These are phyloP conservation scores for Centruroides vittatus DNA, from an alignment of 1,140 invertebrate genomes.

Conservation along the genomic window DNA sequence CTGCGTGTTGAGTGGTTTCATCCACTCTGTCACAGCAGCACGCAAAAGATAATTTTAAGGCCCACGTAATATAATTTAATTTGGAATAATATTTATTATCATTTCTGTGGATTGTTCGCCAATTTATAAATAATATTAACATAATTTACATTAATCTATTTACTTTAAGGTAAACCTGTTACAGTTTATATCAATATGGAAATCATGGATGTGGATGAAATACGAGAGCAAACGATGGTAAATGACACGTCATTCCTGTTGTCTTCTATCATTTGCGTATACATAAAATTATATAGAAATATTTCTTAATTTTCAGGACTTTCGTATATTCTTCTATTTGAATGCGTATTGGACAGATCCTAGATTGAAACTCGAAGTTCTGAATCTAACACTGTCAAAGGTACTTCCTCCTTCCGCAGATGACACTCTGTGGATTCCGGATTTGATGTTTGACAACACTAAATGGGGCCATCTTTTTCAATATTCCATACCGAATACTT, in stretches of 20 bases:
- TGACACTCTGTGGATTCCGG: constrained; percentile 7
- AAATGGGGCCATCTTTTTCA: constrained; percentile 5
- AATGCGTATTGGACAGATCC: constrained; percentile 7
- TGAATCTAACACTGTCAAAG: not conserved
- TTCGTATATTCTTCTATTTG: constrained; percentile 8
- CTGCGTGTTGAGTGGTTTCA: too few species aligned
- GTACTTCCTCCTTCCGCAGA: not conserved
- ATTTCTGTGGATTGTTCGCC: too few species aligned
- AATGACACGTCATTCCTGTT: not conserved
- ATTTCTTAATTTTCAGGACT: constrained; percentile 4
- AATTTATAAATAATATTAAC: too few species aligned
- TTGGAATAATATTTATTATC: too few species aligned
- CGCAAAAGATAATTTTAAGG: too few species aligned
- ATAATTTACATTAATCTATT: not conserved
- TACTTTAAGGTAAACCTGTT: not conserved
- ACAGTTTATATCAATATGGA: constrained; percentile 4
- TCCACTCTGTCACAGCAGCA: too few species aligned
- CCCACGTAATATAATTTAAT: too few species aligned
- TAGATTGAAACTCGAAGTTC: constrained; percentile 2
- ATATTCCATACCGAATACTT: constrained; percentile 6
- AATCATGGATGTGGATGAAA: constrained; percentile 12
- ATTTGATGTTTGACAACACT: constrained; percentile 10
- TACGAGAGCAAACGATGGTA: constrained; percentile 13
- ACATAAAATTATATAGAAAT: not conserved
- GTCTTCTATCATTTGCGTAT: not conserved